Conservation (phyloP, 2,113 vertebrate species). For the Corythaixoides concolor region DNA sequence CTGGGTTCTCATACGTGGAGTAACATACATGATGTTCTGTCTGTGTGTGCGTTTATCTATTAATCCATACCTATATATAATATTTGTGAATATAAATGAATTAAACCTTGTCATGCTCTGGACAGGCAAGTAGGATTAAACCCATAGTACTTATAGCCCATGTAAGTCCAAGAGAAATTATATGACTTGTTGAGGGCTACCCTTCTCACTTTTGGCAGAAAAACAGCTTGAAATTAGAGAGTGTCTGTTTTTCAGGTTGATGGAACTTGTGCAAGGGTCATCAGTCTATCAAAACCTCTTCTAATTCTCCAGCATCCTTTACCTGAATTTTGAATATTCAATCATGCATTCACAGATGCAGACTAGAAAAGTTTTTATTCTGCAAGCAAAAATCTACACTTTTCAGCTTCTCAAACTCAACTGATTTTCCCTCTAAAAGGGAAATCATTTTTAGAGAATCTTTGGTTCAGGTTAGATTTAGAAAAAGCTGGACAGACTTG, state of each 20-base stretch:
- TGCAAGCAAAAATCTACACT: background rate
- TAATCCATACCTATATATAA: background rate
- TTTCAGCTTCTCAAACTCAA: background rate
- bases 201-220: background rate
- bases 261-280: background rate
- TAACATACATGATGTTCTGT: background rate
- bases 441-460: background rate
- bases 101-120: background rate
- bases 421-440: background rate
- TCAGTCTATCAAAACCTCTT: background rate
- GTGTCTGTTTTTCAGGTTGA: background rate
- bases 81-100: background rate
- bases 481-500: background rate
- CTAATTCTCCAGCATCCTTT: background rate
- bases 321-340: background rate
- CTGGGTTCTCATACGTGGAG: background rate
- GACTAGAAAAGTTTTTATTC: background rate
- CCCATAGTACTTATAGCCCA: background rate
- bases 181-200: background rate
- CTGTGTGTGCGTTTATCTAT: background rate
- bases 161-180: background rate
- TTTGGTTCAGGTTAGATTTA: background rate
- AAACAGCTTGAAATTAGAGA: background rate
- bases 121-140: background rate
- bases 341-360: background rate